Percentiles rank a stretch among this genome's conserved stretches.
These are phyloP conservation scores for Phoxinus dragarum DNA, from an alignment of 2,797 vertebrate species.

Conservation along the genomic window DNA sequence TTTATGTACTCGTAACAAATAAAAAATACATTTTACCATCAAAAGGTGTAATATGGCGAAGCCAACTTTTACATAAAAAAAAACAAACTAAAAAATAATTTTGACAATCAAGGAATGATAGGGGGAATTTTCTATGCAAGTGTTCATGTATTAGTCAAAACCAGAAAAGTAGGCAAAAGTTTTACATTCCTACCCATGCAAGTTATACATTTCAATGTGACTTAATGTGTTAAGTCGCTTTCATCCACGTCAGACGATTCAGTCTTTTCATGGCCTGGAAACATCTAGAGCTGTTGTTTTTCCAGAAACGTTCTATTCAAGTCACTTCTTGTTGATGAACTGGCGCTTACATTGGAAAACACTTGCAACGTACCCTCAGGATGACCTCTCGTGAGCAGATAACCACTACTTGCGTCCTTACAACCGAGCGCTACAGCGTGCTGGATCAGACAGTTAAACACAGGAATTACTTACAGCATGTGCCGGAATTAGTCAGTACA, in stretches of 20 bases:
- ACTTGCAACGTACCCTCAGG: conserved; percentile 63
- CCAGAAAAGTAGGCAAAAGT: conserved; percentile 59
- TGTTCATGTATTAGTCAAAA: conserved; percentile 60
- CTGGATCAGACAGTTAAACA: conserved; percentile 66
- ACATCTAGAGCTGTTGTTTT: conserved; percentile 61
- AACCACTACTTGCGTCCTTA: conserved; percentile 63
- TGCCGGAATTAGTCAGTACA: conserved; percentile 50
- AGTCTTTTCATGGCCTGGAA: conserved; percentile 53
- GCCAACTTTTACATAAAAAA: conserved; percentile 63
- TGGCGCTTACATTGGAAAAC: conserved; percentile 36
- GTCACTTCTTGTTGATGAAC: conserved; percentile 26
- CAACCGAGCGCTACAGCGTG: conserved; percentile 68
- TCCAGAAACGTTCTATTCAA: conserved; percentile 28
- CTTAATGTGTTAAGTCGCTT: conserved; percentile 59
- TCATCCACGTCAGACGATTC: conserved; percentile 50
- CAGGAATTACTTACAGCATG: conserved; percentile 56
- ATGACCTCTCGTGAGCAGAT: conserved; percentile 60
- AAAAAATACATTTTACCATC: conserved; percentile 76
- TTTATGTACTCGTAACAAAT: conserved; percentile 69
- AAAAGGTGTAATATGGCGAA: conserved; percentile 70
- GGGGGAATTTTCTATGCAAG: conserved; percentile 57
- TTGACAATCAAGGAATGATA: conserved; percentile 69
- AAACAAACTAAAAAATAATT: conserved; percentile 55
- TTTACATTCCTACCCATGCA: conserved; percentile 81
- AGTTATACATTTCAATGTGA: conserved; percentile 75